These are phyloP conservation scores for Liasis olivaceus DNA, from an alignment of 2,797 vertebrate genomes.

Conservation along the genomic window DNA sequence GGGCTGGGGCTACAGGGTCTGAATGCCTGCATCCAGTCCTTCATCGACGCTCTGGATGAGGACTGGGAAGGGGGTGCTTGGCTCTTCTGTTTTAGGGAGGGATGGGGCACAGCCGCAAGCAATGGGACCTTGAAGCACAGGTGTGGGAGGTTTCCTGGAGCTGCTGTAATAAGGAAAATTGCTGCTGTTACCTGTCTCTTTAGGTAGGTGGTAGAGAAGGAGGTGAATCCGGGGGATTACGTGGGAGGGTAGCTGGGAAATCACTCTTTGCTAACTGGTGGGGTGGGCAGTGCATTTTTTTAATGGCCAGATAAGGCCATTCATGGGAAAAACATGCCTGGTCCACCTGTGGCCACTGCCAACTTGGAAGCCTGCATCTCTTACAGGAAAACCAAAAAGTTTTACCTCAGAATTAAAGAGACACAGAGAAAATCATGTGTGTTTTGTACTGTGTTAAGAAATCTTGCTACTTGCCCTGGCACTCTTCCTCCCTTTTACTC, in stretches of 20 bases:
- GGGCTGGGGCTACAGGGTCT: not conserved
- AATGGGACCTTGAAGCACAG: not conserved
- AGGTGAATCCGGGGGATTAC: not conserved
- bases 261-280: not conserved
- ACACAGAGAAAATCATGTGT: not conserved
- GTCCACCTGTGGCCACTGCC: not conserved
- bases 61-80: not conserved
- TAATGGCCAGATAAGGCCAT: not conserved
- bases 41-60: not conserved
- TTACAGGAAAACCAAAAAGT: slow-evolving; percentile 50
- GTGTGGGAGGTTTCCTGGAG: slow-evolving; percentile 25
- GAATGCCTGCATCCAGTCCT: not conserved
- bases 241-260: not conserved
- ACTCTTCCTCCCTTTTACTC: too few relatives aligned
- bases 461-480: not conserved
- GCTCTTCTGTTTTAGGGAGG: slow-evolving; percentile 55
- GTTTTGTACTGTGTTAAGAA: not conserved
- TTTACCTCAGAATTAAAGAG: slow-evolving; percentile 65
- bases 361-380: slow-evolving; percentile 21
- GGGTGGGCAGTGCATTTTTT: not conserved
- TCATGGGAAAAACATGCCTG: not conserved
- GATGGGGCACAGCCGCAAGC: not conserved
- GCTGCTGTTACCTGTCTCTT: slow-evolving; percentile 8
- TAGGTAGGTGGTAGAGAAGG: not conserved
- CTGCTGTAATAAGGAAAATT: slow-evolving; percentile 43